Evolutionary conservation across 2,888 invertebrate species (phyloP).

Genomic region (Dasypolia templi): DNA sequence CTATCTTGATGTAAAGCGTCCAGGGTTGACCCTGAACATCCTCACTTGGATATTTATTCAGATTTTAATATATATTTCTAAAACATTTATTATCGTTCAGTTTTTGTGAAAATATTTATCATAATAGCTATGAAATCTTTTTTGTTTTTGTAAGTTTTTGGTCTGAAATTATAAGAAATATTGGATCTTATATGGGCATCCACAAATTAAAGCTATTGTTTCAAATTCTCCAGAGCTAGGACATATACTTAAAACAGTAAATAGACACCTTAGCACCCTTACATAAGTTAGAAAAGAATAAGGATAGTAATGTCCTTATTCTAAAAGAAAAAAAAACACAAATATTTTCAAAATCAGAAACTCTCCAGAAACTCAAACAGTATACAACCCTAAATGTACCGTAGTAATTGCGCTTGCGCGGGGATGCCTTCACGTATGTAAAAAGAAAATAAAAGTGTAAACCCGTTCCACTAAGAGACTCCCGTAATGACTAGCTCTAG

Average conservation of each 20-base stretch:
- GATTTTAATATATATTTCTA: neutral
- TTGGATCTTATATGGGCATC: too few species aligned
- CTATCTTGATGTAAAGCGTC: conserved; percentile 71
- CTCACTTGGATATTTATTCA: neutral
- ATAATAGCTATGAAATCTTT: too few species aligned
- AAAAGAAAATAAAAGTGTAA: conserved; percentile 85
- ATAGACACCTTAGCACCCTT: neutral
- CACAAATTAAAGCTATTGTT: neutral
- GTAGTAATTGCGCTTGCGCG: conserved; percentile 79
- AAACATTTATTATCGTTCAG: neutral
- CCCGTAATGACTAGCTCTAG: conserved; percentile 83
- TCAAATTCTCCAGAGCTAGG: neutral
- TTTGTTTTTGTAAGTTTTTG: too few species aligned
- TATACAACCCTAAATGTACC: conserved; percentile 69
- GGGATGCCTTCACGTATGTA: conserved; percentile 82
- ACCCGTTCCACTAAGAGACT: conserved; percentile 84
- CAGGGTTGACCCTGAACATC: conserved; percentile 61
- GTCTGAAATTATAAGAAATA: too few species aligned
- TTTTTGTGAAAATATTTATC: too few species aligned
- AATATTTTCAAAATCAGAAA: neutral
- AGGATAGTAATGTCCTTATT: too few species aligned
- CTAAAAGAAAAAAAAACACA: too few species aligned
- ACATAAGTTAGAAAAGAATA: too few species aligned
- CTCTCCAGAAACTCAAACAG: neutral
- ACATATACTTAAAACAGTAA: too few species aligned